phyloP scores from a whole-genome alignment of 2,113 vertebrate species.

The Podarcis cretensis region DNA sequence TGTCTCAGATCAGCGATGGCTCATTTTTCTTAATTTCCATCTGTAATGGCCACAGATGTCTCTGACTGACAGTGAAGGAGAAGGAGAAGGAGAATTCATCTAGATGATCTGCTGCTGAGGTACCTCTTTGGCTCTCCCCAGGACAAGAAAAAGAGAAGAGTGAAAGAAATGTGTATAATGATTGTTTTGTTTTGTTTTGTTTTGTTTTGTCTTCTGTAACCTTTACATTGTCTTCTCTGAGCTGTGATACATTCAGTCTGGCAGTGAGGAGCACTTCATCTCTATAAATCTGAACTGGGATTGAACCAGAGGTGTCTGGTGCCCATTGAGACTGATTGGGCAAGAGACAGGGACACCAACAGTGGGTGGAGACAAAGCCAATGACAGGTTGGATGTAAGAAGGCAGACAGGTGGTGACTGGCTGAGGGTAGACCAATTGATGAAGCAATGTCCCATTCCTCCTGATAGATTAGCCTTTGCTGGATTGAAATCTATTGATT shows the following conservation, averaged over 20 bases:
- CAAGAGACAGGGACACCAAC: no score
- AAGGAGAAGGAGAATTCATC: slow-evolving; percentile 16
- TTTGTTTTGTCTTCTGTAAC: slow-evolving; percentile 9
- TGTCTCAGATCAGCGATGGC: slow-evolving; percentile 1
- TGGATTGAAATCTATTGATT: no score
- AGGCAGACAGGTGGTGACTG: no score
- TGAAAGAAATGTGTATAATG: neutral
- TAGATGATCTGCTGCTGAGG: neutral
- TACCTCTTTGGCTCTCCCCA: slow-evolving; percentile 7
- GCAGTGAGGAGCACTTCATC: slow-evolving; percentile 32
- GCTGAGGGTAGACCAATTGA: no score
- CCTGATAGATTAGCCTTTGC: no score
- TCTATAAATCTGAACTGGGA: neutral
- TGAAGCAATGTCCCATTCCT: no score
- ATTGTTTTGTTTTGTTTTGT: neutral
- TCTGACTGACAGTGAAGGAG: slow-evolving; percentile 43
- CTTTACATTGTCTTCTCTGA: neutral
- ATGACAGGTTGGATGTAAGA: no score
- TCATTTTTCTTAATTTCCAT: slow-evolving; percentile 63
- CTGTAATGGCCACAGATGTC: slow-evolving; percentile 45
- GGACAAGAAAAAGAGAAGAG: slow-evolving; percentile 8
- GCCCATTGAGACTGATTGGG: no score
- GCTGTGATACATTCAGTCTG: slow-evolving; percentile 33
- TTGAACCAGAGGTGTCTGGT: neutral
- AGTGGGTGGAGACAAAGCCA: no score